phyloP scores from a whole-genome alignment of 2,888 invertebrate species.

The Pristionchus entomophagus region DNA sequence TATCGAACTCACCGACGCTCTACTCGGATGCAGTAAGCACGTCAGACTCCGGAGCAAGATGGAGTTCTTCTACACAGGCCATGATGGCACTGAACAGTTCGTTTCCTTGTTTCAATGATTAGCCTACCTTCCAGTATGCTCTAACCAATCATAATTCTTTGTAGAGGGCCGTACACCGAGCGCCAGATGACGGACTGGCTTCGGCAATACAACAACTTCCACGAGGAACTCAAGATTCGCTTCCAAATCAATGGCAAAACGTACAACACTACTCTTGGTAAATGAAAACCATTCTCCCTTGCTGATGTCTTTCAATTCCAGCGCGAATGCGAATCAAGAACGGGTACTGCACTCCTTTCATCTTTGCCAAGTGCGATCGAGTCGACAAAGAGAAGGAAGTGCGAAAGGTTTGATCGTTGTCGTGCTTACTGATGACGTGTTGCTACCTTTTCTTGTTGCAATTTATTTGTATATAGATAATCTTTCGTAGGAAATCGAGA shows the following conservation, averaged over 20 bases:
- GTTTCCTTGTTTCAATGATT: neutral
- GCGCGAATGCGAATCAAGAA: neutral
- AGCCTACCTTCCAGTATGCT: too few species aligned
- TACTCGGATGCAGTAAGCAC: neutral
- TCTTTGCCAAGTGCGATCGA: neutral
- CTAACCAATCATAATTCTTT: neutral
- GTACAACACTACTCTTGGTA: neutral
- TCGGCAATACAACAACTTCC: neutral
- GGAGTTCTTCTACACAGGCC: slow-evolving; percentile 10
- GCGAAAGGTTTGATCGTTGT: neutral
- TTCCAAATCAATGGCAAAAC: neutral
- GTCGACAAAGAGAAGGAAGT: neutral
- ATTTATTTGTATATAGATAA: neutral
- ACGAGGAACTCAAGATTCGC: neutral
- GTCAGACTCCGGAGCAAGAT: neutral
- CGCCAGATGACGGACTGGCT: slow-evolving; percentile 7
- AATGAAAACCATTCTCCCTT: too few species aligned
- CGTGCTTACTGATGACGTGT: too few species aligned
- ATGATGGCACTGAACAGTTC: neutral
- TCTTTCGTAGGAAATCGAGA: neutral
- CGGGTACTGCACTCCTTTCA: neutral
- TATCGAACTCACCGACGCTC: neutral
- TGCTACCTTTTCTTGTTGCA: too few species aligned
- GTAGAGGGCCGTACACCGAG: slow-evolving; percentile 1
- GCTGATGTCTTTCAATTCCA: neutral